Evolutionary conservation across 2,888 invertebrate species (phyloP).

Genomic region (Drosophila antonietae): DNA sequence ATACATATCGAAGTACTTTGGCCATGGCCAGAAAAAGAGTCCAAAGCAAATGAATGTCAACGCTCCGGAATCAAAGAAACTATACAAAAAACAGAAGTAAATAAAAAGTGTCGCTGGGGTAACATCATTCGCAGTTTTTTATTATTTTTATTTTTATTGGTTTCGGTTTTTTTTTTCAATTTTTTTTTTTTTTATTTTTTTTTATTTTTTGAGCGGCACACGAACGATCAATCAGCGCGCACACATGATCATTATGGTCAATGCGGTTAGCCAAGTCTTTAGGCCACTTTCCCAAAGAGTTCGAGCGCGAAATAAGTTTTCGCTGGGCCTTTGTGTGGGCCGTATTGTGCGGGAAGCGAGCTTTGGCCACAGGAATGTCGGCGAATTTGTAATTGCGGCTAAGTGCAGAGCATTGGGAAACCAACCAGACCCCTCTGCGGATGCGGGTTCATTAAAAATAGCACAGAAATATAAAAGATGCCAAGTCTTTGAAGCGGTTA

Average conservation of each 20-base stretch:
- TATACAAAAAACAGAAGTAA: conserved; percentile 33
- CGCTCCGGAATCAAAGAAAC: conserved; percentile 49
- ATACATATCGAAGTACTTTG: conserved; percentile 49
- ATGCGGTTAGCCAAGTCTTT: conserved; percentile 59
- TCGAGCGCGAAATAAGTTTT: conserved; percentile 43
- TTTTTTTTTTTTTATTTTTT: conserved; percentile 1
- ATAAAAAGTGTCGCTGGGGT: conserved; percentile 46
- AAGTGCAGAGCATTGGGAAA: conserved; percentile 38
- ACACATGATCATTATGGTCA: conserved; percentile 38
- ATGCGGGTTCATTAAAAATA: conserved; percentile 59
- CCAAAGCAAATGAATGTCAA: conserved; percentile 68
- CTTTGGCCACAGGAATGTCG: conserved; percentile 58
- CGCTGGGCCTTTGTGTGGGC: conserved; percentile 43
- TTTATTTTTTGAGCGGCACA: conserved; percentile 37
- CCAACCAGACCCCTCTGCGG: conserved; percentile 17
- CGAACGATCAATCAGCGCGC: conserved; percentile 69
- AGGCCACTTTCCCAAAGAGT: conserved; percentile 52
- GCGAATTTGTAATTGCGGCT: conserved; percentile 54
- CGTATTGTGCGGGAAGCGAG: conserved; percentile 14
- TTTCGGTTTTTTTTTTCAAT: not conserved
- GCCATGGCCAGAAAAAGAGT: conserved; percentile 55
- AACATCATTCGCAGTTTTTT: conserved; percentile 27
- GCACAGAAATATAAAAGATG: not conserved
- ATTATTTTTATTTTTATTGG: not conserved
- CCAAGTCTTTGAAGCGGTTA: conserved; percentile 50